Base-by-base conservation (phyloP, 2,888 invertebrate genomes). In the Oscheius onirici region DNA sequence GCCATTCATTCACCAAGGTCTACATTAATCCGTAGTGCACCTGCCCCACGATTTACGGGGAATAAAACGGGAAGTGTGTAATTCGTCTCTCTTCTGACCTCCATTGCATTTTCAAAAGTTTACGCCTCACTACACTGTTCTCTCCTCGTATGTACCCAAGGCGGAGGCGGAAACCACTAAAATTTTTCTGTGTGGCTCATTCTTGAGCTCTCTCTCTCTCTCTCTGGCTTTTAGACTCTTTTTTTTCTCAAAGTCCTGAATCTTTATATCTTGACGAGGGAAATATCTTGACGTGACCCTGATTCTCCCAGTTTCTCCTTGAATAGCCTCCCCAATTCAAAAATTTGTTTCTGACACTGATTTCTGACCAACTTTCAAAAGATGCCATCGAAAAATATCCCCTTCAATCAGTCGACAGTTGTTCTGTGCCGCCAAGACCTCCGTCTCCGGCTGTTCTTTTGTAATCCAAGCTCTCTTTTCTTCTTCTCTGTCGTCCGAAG, bases 81-180 rank as follows among this genome's bases (percentile, higher is more conserved):
- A 46, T 17, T 65, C 26, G n/a, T n/a, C 52, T 13, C 22, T 22
- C 24, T 40, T 70, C 15, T 60, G 44, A 41, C 34, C 41, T 60
- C 43, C 11, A n/a, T 55, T 13, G 20, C 15, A n/a, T 49, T 49
- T 49, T 49, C 22, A n/a, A n/a, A n/a, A n/a, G 17, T 28, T 58
- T 60, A 10, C 41, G 41, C 44, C 22, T 60, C 60, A 60, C 41
- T 41, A 17, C 20, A 34, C 34, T 34, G 28, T 22, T 41, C 26
- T 43, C 17, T 22, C 49, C 24, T 40, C 41, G 15, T 60, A 24
- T 41, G 44, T 61, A 46, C 44, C 20, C 22, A 24, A 49, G n/a
- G 61, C 49, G 26, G n/a, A 44, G 26, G 49, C 44, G 41, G 20
- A 44, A 61, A 43, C 24, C 41, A 41, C 60, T 34, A 44, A 60